phyloP scores from a whole-genome alignment of 2,888 invertebrate genomes.

The Apoda limacodes region DNA sequence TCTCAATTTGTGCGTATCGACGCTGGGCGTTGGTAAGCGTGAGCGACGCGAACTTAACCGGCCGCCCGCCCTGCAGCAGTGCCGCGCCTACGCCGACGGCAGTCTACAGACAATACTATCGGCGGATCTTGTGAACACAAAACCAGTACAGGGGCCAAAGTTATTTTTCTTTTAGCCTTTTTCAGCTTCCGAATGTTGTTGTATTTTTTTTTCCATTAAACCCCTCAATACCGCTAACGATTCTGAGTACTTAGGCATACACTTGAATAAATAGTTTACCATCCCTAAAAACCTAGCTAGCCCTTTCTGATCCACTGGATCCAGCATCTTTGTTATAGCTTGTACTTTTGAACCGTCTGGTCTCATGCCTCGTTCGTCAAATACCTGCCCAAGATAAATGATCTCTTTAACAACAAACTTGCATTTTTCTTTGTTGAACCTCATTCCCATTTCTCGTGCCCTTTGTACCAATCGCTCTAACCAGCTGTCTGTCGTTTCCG shows the following conservation, averaged over 20 bases:
- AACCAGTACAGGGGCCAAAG: slow-evolving; percentile 13
- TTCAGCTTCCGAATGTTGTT: slow-evolving; percentile 1
- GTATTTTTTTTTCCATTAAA: slow-evolving; percentile 19
- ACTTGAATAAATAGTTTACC: slow-evolving; percentile 21
- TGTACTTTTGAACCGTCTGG: slow-evolving; percentile 12
- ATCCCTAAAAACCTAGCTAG: slow-evolving; percentile 22
- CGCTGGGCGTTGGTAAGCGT: slow-evolving; percentile 18
- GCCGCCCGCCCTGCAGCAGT: slow-evolving; percentile 18
- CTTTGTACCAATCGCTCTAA: slow-evolving; percentile 11
- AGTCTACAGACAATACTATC: slow-evolving; percentile 19
- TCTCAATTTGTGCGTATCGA: slow-evolving; percentile 24
- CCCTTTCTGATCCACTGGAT: slow-evolving; percentile 8
- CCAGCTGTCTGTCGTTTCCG: slow-evolving; percentile 12
- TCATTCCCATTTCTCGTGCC: slow-evolving; percentile 11
- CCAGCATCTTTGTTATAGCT: slow-evolving; percentile 19
- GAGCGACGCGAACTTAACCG: no score
- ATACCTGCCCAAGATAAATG: slow-evolving; percentile 11
- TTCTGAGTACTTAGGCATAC: slow-evolving; percentile 22
- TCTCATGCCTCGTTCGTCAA: slow-evolving; percentile 11
- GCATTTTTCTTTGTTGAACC: slow-evolving; percentile 11
- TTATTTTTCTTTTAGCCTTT: slow-evolving; percentile 4
- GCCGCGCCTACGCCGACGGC: slow-evolving; percentile 17
- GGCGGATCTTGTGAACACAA: slow-evolving; percentile 9
- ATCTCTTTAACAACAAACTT: slow-evolving; percentile 15
- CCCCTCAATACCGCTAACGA: slow-evolving; percentile 2